Evolutionary conservation across 2,113 vertebrate species (phyloP).

Genomic region (Theristicus caerulescens): DNA sequence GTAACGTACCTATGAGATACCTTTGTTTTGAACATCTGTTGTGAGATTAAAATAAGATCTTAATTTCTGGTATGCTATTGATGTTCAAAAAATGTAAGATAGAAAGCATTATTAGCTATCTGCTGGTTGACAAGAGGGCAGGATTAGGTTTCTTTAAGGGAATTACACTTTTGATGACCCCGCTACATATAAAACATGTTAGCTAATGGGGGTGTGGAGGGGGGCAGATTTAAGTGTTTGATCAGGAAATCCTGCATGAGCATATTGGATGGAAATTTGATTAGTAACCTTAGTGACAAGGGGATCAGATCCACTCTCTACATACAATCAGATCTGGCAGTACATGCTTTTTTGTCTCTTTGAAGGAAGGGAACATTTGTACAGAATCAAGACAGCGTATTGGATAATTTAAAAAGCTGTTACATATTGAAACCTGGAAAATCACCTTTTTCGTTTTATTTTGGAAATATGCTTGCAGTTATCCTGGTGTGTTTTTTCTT

Average conservation of each 20-base stretch:
- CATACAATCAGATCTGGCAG: slow-evolving; percentile 88
- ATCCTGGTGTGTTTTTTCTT: slow-evolving; percentile 32
- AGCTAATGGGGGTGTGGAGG: slow-evolving; percentile 87
- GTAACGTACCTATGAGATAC: not conserved
- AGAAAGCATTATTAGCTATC: slow-evolving; percentile 74
- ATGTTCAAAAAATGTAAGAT: slow-evolving; percentile 67
- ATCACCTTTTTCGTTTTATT: slow-evolving; percentile 74
- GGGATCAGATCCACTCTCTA: slow-evolving; percentile 83
- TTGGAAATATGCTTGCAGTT: slow-evolving; percentile 79
- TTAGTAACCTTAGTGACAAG: slow-evolving; percentile 92
- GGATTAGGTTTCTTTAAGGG: slow-evolving; percentile 91
- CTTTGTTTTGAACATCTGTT: slow-evolving; percentile 66
- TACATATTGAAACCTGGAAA: slow-evolving; percentile 74
- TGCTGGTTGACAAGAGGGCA: slow-evolving; percentile 77
- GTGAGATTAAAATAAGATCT: slow-evolving; percentile 67
- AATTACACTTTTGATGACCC: slow-evolving; percentile 92
- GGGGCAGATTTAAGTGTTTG: slow-evolving; percentile 86
- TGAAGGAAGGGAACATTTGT: slow-evolving; percentile 83
- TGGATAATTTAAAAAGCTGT: slow-evolving; percentile 77
- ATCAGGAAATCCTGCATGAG: slow-evolving; percentile 89
- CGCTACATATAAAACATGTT: slow-evolving; percentile 91
- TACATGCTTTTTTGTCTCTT: slow-evolving; percentile 81
- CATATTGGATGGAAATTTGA: slow-evolving; percentile 92
- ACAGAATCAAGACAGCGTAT: slow-evolving; percentile 78
- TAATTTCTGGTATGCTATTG: slow-evolving; percentile 69